Evolutionary conservation across 23 tunicate species (phyloP), one percentile per base, ranked within the genome.

Genomic region (Phallusia fumigata): DNA sequence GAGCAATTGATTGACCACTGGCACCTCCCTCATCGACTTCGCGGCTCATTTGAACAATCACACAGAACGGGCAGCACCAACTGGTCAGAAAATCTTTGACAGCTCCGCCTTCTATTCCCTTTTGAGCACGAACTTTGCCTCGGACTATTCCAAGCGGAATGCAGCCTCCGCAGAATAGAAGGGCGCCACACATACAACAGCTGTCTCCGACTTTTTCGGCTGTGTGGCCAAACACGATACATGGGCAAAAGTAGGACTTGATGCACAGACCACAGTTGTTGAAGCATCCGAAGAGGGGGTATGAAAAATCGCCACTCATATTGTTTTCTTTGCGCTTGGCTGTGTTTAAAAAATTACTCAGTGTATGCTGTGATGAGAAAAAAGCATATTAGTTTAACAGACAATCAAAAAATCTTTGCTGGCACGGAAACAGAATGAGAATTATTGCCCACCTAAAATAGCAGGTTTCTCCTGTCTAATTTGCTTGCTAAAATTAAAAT

Each of bases 261-360:
- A 90, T 81, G 82, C 95, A 90, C 0, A 85, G 79, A 19, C 95
- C 86, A 81, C 89, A 90, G 83, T 90, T 90, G 84, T 85, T 90
- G 72, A 85, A 90, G 45, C 95, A 90, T 0, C 95, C 89, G 64
- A 64, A 86, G 36, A 86, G 79, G 24, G 76, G 83, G 36, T 86
- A 85, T 45, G 76, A 74, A 13, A 58, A 58, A 58, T 13, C 69
- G 16, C 69, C 69, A 22, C 47, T 10, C 47, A 40, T 40, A 3
- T 40, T 40, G 47, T 40, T 40, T 5, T 40, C 47, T 10, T 40
- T 40, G 47, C 10, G 8, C 47, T 40, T 40, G 10, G 5, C 47
- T 40, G 47, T 40, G 10, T 40, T 40, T 40, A 40, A 40, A 40
- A 40, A 40, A n/a, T 3, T 40, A 40, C 47, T 40, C 47, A n/a